Base-by-base conservation (phyloP, 2,797 vertebrate genomes). In the Nannoperca australis region DNA sequence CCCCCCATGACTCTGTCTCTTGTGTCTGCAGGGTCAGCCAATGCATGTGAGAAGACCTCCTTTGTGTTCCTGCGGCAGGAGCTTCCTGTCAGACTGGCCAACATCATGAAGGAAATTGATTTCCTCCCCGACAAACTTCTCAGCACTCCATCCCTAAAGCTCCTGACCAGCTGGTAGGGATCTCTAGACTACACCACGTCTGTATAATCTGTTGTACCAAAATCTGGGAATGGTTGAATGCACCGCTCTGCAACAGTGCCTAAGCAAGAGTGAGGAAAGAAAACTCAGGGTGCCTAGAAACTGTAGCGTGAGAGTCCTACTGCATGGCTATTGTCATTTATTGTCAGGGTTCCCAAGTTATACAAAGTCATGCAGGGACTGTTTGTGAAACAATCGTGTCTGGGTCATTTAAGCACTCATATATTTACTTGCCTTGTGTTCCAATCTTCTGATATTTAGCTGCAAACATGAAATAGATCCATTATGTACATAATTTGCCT, bases 41-140 rank as follows among this genome's bases (percentile, higher is more conserved):
- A 99, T 79, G 98, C 97, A 20, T 99, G 98, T 82, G 98, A 99
- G 93, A 98, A 97, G 95, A 99, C 98, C 15, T 99, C 98, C 4
- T 99, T 99, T 66, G 93, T 95, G 0, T 99, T 99, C 93, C 91
- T 99, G 78, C 93, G 97, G 5, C 98, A 99, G 91, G 98, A 99
- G 79, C 96, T 99, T 90, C 97, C 98, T 3, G 98, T 99, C 80
- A 93, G 98, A 84, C 94, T 99, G 79, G 97, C 98, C 80, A 99
- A 99, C 91, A 99, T 99, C 86, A 96, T 99, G 94, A 97, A 95
- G 73, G 98, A 99, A 93, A 98, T 99, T 1, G 97, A 98, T 82
- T 97, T 97, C 36, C 97, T 99, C 72, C 98, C 98, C 7, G 96
- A 97, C 82, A 96, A 94, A 77, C 92, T 99, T 55, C 91, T 98